Conservation (phyloP, 2,113 vertebrate species). For the Gavialis gangeticus region DNA sequence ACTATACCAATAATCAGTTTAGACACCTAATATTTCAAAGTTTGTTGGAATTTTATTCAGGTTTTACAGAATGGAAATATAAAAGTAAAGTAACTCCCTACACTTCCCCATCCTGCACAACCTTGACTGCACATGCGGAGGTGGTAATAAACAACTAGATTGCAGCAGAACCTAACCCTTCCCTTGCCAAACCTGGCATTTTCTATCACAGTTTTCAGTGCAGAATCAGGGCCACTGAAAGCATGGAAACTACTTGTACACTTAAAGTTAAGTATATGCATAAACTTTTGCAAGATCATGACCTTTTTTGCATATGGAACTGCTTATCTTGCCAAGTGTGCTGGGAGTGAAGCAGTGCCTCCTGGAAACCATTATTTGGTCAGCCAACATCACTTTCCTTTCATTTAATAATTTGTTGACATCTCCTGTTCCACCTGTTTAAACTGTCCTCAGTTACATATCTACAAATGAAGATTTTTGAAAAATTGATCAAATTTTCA, state of each 20-base stretch:
- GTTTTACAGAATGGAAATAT: neutral
- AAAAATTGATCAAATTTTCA: neutral
- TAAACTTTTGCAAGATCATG: constrained; percentile 21
- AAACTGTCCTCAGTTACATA: neutral
- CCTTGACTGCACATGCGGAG: neutral
- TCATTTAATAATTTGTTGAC: neutral
- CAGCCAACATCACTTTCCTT: neutral
- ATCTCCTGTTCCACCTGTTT: neutral
- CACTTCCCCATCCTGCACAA: too few relatives aligned
- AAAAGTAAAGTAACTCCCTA: neutral
- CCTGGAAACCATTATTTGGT: neutral
- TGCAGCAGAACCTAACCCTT: constrained; percentile 23
- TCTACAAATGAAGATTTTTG: neutral
- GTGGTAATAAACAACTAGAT: neutral
- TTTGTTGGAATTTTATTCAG: too few relatives aligned
- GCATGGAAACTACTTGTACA: neutral
- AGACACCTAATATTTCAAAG: too few relatives aligned
- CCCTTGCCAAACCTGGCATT: constrained; percentile 30
- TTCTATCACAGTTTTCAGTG: constrained; percentile 29
- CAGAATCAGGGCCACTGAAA: neutral
- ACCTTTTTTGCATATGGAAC: neutral
- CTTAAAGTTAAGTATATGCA: neutral
- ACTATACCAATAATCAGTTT: too few relatives aligned
- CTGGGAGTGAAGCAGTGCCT: neutral
- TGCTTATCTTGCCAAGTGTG: constrained; percentile 7